A percentile compares a stretch with the other conserved stretches of the same genome.
These are phyloP conservation scores for Phalera bucephala DNA, from an alignment of 2,888 invertebrate species.

Conservation along the genomic window DNA sequence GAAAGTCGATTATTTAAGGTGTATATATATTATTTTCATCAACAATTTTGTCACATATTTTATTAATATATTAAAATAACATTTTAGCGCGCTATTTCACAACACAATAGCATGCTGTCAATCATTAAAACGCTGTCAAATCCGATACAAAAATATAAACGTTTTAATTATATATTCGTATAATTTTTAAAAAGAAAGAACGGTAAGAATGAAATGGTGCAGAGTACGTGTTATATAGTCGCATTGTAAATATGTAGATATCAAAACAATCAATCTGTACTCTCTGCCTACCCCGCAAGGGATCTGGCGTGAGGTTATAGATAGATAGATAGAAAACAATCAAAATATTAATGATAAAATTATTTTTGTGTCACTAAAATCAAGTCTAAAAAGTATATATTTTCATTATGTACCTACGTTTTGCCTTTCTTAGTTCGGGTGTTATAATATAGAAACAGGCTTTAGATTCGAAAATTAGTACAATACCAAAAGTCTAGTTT, in stretches of 20 bases:
- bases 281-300: too few relatives aligned
- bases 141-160: slow-evolving; percentile 41
- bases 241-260: slow-evolving; percentile 4
- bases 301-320: too few relatives aligned
- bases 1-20: slow-evolving; percentile 5
- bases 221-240: slow-evolving; percentile 13
- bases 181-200: slow-evolving; percentile 37
- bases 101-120: slow-evolving; percentile 20
- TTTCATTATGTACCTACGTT: too few relatives aligned
- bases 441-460: too few relatives aligned
- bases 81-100: slow-evolving; percentile 12
- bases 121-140: slow-evolving; percentile 23
- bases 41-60: slow-evolving; percentile 9
- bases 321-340: too few relatives aligned
- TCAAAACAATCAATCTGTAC: too few relatives aligned
- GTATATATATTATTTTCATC: slow-evolving; percentile 7
- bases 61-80: slow-evolving; percentile 1
- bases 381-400: too few relatives aligned
- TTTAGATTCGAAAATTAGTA: too few relatives aligned
- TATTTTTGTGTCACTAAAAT: too few relatives aligned
- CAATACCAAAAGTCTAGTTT: too few relatives aligned
- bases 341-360: too few relatives aligned
- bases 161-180: slow-evolving; percentile 30
- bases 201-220: slow-evolving; percentile 40
- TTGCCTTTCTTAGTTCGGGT: too few relatives aligned